Base-by-base conservation (phyloP, 2,113 vertebrate genomes). In the Oreochromis aureus region DNA sequence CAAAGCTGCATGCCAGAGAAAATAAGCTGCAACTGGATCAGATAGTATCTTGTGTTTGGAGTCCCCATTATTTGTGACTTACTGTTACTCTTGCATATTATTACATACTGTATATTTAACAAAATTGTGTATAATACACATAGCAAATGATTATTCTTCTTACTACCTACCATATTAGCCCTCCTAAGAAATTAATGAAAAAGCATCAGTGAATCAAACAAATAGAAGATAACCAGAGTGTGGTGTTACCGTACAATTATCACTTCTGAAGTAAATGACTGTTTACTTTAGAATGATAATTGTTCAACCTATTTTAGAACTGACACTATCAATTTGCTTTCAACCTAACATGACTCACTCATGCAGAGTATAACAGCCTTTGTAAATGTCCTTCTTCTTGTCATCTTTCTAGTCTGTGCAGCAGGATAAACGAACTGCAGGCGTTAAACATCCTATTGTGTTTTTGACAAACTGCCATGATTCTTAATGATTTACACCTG, bases 401-500 rank as follows among this genome's bases (percentile, higher is more conserved):
- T 34, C 19, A 46, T 80, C 51, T 46, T 83, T 85, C 80, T 36
- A 48, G 6, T 89, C 9, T 10, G 30, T 27, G 18, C 73, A 73
- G 19, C 78, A 2, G n/a, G 32, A 36, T 32, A 58, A 84, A 73
- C 46, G 1, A 73, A 41, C 24, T 41, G 24, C 51, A 76, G 44
- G 22, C 4, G 34, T 73, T 27, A 48, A 73, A 80, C 19, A 48
- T 80, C 56, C 71, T 39, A 2, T 73, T 86, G 55, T 85, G 15
- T 55, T 84, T 86, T 83, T 86, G 9, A 87, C 36, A 66, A 58
- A 82, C 39, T 85, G 51, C 30, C 19, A 27, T 27, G 4, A 76
- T 32, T 87, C 12, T 82, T 76, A 39, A 59, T 76, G n/a, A 90
- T 55, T 59, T 76, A 11, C n/a, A 73, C 27, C 73, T 85, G 39